phyloP scores from a whole-genome alignment of 2,888 invertebrate species.

The Drosophila atripex region DNA sequence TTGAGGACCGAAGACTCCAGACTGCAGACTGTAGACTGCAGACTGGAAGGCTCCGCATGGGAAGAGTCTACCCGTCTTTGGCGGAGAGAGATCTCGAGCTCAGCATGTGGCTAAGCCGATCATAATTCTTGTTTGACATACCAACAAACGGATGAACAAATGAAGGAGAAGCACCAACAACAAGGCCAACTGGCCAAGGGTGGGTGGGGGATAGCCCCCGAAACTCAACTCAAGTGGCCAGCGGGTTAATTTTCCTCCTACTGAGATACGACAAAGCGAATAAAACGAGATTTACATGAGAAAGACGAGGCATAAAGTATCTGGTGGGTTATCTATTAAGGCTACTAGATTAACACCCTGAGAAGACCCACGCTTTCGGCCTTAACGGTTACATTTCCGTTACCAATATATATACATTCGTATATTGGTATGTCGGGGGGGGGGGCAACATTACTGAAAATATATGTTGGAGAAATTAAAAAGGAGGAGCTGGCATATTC shows the following conservation, averaged over 20 bases:
- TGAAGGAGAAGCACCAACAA: constrained; percentile 71
- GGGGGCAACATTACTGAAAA: not conserved
- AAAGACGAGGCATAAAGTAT: constrained; percentile 69
- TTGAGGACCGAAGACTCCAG: constrained; percentile 48
- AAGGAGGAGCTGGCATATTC: constrained; percentile 54
- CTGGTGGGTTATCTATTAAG: constrained; percentile 80
- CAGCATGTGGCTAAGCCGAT: constrained; percentile 84
- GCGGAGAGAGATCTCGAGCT: constrained; percentile 41
- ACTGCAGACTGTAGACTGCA: constrained; percentile 19
- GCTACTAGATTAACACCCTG: constrained; percentile 72
- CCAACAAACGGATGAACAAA: constrained; percentile 78
- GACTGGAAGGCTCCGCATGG: constrained; percentile 30
- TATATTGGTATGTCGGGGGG: not conserved
- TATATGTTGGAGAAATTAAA: constrained; percentile 18
- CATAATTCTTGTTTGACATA: constrained; percentile 83
- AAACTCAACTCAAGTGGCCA: constrained; percentile 60
- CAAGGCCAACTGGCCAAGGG: constrained; percentile 48
- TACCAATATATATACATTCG: constrained; percentile 11
- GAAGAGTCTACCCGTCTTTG: constrained; percentile 19
- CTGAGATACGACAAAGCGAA: constrained; percentile 43
- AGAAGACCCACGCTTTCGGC: constrained; percentile 28
- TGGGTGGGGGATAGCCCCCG: constrained; percentile 25
- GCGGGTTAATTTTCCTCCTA: constrained; percentile 79
- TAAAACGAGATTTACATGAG: constrained; percentile 62
- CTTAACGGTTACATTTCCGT: constrained; percentile 46